Percentiles rank a stretch among this genome's conserved stretches.
phyloP scores from a whole-genome alignment of 2,113 vertebrate species.

The Aegithalos caudatus region DNA sequence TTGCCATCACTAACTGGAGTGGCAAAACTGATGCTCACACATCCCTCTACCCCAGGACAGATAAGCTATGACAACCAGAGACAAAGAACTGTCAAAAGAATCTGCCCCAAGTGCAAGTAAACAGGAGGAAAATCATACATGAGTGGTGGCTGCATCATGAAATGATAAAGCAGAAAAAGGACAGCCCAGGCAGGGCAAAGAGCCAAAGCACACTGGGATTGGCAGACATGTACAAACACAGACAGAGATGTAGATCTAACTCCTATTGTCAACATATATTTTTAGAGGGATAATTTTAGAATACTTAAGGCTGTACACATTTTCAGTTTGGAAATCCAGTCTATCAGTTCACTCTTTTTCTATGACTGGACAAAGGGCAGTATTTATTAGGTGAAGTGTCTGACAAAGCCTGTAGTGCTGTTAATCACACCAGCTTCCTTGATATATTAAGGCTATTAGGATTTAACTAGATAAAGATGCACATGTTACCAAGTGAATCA shows the following conservation, averaged over 20 bases:
- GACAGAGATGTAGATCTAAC: not conserved
- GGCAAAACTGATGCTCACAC: not conserved
- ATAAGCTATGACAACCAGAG: not conserved
- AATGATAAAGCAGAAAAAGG: not conserved
- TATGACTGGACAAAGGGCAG: not conserved
- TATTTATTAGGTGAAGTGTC: conserved; percentile 26
- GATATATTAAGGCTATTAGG: conserved; percentile 47
- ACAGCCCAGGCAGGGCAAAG: not conserved
- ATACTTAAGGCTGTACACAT: not conserved
- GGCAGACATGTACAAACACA: conserved; percentile 1
- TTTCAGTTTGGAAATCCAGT: not conserved
- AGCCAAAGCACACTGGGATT: not conserved
- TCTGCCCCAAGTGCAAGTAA: not conserved
- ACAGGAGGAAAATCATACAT: not conserved
- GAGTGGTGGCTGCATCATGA: not conserved
- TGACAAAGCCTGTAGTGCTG: conserved; percentile 32
- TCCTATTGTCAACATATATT: not conserved
- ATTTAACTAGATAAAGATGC: conserved; percentile 52
- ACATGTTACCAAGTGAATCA: conserved; percentile 37
- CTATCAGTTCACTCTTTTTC: not conserved
- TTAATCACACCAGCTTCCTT: conserved; percentile 40
- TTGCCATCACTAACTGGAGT: not conserved
- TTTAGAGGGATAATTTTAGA: conserved; percentile 4
- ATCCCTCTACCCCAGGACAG: not conserved
- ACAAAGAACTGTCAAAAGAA: not conserved